These are phyloP conservation scores for Cerastis rubricosa DNA, from an alignment of 2,888 invertebrate species.

Conservation along the genomic window DNA sequence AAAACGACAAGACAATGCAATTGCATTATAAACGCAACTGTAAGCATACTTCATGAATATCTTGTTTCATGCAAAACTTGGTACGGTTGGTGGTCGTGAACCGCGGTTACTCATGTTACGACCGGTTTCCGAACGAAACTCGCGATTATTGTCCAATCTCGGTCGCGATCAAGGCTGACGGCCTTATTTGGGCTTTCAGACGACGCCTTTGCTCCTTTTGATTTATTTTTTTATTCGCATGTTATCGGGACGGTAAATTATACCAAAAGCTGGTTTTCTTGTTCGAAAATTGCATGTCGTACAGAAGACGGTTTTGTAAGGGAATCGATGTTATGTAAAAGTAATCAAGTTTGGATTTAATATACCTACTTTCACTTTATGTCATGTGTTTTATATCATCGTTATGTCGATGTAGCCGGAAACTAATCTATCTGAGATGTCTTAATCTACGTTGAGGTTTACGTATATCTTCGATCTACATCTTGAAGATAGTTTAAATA, in stretches of 20 bases:
- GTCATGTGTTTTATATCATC: slow-evolving; percentile 23
- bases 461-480: neutral
- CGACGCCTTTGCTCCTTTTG: slow-evolving; percentile 60
- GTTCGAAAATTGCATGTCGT: slow-evolving; percentile 52
- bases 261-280: slow-evolving; percentile 56
- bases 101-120: slow-evolving; percentile 77
- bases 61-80: slow-evolving; percentile 84
- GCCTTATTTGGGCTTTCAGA: slow-evolving; percentile 72
- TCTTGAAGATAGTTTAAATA: neutral
- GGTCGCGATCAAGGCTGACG: slow-evolving; percentile 72
- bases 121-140: slow-evolving; percentile 80
- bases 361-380: slow-evolving; percentile 37
- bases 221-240: slow-evolving; percentile 55
- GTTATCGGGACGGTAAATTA: slow-evolving; percentile 52
- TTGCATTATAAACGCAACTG: slow-evolving; percentile 73
- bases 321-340: slow-evolving; percentile 50
- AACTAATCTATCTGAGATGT: slow-evolving; percentile 24
- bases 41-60: slow-evolving; percentile 72
- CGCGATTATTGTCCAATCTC: slow-evolving; percentile 72
- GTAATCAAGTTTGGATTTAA: slow-evolving; percentile 41
- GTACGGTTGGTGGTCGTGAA: slow-evolving; percentile 71
- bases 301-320: slow-evolving; percentile 37
- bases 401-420: slow-evolving; percentile 20
- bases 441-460: neutral
- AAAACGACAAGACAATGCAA: slow-evolving; percentile 68